A percentile compares a stretch with the other conserved stretches of the same genome.
Conservation (phyloP, 1,140 invertebrate species). For the Drosophila pachea region DNA sequence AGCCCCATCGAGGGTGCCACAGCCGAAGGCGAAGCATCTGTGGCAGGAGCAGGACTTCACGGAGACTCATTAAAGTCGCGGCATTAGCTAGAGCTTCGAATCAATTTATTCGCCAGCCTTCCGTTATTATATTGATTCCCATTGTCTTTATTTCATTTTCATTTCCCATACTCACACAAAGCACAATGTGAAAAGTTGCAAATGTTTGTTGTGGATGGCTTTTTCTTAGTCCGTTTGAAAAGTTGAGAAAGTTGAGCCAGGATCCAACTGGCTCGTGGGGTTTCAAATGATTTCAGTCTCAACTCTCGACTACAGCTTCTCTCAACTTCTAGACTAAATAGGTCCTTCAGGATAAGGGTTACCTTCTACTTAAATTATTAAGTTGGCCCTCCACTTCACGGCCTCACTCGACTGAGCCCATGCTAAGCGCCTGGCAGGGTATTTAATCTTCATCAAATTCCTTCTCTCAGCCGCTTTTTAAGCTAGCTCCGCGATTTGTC, state of each 20-base stretch:
- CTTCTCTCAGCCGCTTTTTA: slow-evolving; percentile 19
- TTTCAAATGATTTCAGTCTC: too few species aligned
- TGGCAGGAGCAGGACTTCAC: background rate
- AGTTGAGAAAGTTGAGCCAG: too few species aligned
- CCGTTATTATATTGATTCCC: slow-evolving; percentile 7
- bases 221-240: too few species aligned
- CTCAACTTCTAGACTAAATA: too few species aligned
- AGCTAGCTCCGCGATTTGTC: slow-evolving; percentile 63
- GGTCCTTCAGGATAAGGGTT: too few species aligned
- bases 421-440: background rate
- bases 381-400: too few species aligned
- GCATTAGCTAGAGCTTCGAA: slow-evolving; percentile 16
- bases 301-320: too few species aligned
- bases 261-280: too few species aligned
- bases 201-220: too few species aligned
- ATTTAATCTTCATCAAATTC: background rate
- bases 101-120: slow-evolving; percentile 30
- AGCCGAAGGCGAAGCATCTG: background rate
- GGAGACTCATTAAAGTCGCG: slow-evolving; percentile 26
- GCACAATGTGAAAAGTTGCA: too few species aligned
- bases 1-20: slow-evolving; percentile 33
- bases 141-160: slow-evolving; percentile 42
- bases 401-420: background rate
- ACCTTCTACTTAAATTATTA: background rate
- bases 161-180: too few species aligned